A percentile compares a stretch with the other conserved stretches of the same genome.
Evolutionary conservation across 2,888 invertebrate genomes (phyloP).

Genomic region (Rhopalosiphum nymphaeae): DNA sequence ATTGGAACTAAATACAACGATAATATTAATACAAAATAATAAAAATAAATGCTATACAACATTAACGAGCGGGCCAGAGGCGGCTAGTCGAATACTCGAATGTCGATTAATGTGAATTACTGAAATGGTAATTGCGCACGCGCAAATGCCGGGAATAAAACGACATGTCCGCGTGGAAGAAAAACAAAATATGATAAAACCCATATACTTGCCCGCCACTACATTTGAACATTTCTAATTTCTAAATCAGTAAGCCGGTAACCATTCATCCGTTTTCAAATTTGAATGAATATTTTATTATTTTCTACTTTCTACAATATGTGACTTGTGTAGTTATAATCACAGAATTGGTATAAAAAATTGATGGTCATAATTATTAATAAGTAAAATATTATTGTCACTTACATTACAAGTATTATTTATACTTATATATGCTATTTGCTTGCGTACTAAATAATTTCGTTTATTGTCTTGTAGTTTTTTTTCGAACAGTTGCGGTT

Average conservation of each 20-base stretch:
- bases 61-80: background rate
- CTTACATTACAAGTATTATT: background rate
- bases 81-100: background rate
- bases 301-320: background rate
- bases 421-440: no score
- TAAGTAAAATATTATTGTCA: background rate
- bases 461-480: no score
- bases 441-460: background rate
- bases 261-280: background rate
- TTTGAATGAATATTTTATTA: background rate
- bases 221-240: no score
- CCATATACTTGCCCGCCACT: background rate
- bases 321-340: background rate
- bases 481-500: no score
- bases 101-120: background rate
- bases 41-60: background rate
- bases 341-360: background rate
- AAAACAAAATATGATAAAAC: conserved; percentile 37
- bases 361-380: background rate
- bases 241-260: no score
- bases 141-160: conserved; percentile 39
- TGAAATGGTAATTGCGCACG: conserved; percentile 51
- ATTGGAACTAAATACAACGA: conserved; percentile 17
- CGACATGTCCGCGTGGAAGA: conserved; percentile 25
- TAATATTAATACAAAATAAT: conserved; percentile 4